Evolutionary conservation across 2,888 invertebrate genomes (phyloP).

Genomic region (Lepeophtheirus nordmannii): DNA sequence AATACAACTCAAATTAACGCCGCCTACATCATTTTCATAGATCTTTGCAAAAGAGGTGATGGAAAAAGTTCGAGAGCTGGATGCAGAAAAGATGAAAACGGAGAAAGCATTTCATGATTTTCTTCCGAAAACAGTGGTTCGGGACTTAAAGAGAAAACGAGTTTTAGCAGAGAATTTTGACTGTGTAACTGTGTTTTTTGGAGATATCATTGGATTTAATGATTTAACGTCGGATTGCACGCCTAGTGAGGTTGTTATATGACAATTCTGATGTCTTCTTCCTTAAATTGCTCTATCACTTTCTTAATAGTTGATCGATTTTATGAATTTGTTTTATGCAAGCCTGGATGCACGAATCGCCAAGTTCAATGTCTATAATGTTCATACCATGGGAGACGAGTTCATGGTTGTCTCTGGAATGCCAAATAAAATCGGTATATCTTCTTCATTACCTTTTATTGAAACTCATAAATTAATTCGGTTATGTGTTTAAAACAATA

Average conservation of each 20-base stretch:
- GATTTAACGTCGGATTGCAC: constrained; percentile 6
- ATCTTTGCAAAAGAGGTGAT: constrained; percentile 14
- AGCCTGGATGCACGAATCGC: constrained; percentile 4
- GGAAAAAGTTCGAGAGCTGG: constrained; percentile 17
- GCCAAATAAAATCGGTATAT: constrained; percentile 6
- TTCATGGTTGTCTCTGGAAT: constrained; percentile 18
- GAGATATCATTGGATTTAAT: constrained; percentile 11
- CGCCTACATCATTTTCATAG: background rate
- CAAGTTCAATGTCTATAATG: constrained; percentile 11
- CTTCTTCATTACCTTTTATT: no score
- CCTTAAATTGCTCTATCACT: background rate
- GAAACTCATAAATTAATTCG: no score
- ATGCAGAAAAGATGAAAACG: constrained; percentile 15
- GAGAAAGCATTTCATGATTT: constrained; percentile 11
- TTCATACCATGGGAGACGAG: constrained; percentile 13
- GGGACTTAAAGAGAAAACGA: constrained; percentile 1
- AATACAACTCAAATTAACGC: background rate
- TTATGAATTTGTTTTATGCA: constrained; percentile 12
- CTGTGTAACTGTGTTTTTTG: constrained; percentile 10
- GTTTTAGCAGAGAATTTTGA: constrained; percentile 5
- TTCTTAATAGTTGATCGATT: constrained; percentile 1
- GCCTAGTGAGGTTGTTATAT: constrained; percentile 5
- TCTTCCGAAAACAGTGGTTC: constrained; percentile 5
- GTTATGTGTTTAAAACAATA: background rate
- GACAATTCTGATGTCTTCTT: background rate